Base-by-base conservation (phyloP, 2,888 invertebrate species). In the Temnothorax ravouxi region DNA sequence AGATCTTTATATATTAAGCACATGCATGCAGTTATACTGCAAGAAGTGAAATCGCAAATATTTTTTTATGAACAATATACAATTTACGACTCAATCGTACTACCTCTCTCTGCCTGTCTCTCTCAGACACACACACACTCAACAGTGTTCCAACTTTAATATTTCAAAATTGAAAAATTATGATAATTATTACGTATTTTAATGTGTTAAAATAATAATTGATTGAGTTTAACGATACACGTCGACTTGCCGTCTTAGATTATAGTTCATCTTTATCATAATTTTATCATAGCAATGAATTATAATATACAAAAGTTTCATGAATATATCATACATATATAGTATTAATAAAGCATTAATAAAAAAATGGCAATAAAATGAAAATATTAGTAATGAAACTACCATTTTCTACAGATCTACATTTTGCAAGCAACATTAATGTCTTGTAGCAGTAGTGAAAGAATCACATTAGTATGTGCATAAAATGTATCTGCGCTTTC, bases 1-100 rank as follows among this genome's bases (percentile, higher is more conserved):
- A 72, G 21, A 79, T 64, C 83, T 81, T 84, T 79, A 86, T 83
- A 85, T 77, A 87, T 84, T 82, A 83, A 87, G 84, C 88, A 80
- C 67, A 75, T 76, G 59, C 86, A 89, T 87, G 84, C 87, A 88
- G 69, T 83, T 81, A 83, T 67, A 77, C 64, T 41, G 67, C 83
- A 64, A 83, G 67, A 79, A 38, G 52, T 15, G 38, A 76, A 38
- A 66, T 72, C 56, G 29, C 38, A 41, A 50, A 59, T 67, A 25
- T 67, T 66, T n/a, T 25, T 47, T 44, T 41, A 62, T 29, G 62
- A 54, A 47, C 61, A 50, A 38, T 11, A 11, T 74, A 29, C 18
- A 76, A 18, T 13, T 69, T 44, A 66, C 29, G 11, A 79, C 59
- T 80, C 29, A n/a, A 25, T 47, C 29, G 18, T n/a, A 77, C n/a